These are phyloP conservation scores for Merops nubicus DNA, from an alignment of 2,113 vertebrate genomes.

Conservation along the genomic window DNA sequence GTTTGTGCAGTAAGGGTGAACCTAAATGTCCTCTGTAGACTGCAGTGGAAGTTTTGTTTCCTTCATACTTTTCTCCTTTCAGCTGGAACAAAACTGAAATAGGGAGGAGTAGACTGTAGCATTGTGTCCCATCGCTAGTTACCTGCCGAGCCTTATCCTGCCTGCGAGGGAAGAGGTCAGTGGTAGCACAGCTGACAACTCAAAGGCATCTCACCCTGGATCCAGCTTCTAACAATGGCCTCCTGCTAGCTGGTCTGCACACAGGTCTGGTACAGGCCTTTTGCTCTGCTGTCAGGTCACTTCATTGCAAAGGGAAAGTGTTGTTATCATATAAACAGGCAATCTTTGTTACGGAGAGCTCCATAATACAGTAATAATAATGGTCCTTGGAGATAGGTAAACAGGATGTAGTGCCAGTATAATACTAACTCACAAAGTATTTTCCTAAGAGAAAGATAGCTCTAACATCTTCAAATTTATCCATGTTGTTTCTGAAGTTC, in stretches of 20 bases:
- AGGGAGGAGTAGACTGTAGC: neutral
- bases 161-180: neutral
- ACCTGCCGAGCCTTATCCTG: neutral
- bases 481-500: neutral
- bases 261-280: neutral
- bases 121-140: neutral
- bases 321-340: neutral
- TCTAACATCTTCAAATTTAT: neutral
- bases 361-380: too few species aligned
- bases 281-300: neutral
- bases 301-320: neutral
- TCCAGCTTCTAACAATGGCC: neutral
- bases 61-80: neutral
- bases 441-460: neutral
- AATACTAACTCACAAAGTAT: neutral
- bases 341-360: neutral
- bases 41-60: neutral
- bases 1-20: neutral
- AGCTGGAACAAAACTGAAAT: neutral
- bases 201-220: neutral
- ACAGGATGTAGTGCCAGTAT: neutral
- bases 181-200: neutral
- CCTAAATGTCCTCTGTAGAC: neutral
- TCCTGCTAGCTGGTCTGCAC: neutral
- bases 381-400: neutral